Base-by-base conservation (phyloP, 2,888 invertebrate species). In the Calameuta pallipes region DNA sequence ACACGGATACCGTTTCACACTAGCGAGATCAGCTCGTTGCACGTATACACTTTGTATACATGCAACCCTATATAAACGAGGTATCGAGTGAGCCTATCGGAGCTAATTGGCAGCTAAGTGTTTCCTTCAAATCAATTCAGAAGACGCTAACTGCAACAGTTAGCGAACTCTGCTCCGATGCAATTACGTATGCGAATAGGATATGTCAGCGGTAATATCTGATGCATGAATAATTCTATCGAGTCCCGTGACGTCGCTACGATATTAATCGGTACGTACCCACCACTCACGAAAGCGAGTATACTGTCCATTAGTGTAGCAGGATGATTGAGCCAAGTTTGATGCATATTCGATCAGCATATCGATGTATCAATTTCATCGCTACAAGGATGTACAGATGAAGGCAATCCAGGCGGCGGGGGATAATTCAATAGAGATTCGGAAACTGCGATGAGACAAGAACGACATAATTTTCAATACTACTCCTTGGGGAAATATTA, bases 191-290 rank as follows among this genome's bases (percentile, higher is more conserved):
- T 11, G 13, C 71, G 71, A 71, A 30, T 71, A 33, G 31, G 68
- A 79, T 76, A 77, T 77, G 80, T 75, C 81, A 81, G 80, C 76
- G 37, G 74, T 80, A 83, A 83, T 85, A 80, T 80, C 79, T 76
- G 41, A 79, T 76, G 80, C 79, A 81, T 82, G 83, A 81, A 84
- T 85, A 85, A 86, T 86, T 85, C 82, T 82, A 83, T 84, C 80
- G 82, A 80, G 79, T 84, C 79, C 78, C 82, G 36, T 76, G 31
- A 71, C 74, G 75, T 74, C 34, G 33, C 73, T 69, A 73, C 75
- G 83, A 82, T 83, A 81, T 85, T 84, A 84, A 84, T 83, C 80
- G 82, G n/a, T 33, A 69, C 69, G 74, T 75, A 80, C 73, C 74
- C 79, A 70, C 78, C 79, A 70, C 78, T 74, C 76, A 75, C 75